These are phyloP conservation scores for Diploscapter pachys DNA, from an alignment of 1,140 invertebrate species.

Conservation along the genomic window DNA sequence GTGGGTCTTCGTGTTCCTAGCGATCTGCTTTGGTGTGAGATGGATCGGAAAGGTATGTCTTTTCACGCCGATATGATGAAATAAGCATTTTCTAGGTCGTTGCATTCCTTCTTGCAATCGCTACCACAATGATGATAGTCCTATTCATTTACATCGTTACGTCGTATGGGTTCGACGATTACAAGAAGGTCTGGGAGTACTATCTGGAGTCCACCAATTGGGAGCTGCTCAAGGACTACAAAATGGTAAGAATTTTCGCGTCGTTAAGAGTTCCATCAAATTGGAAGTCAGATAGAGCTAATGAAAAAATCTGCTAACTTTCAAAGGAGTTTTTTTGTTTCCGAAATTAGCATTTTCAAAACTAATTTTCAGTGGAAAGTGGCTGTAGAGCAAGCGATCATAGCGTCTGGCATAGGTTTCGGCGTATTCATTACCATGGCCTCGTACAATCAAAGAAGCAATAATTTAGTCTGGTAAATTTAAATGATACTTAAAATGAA, in stretches of 20 bases:
- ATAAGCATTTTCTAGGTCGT: no score
- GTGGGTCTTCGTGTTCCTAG: constrained; percentile 50
- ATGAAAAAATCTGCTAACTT: no score
- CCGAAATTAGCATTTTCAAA: no score
- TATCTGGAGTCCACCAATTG: constrained; percentile 50
- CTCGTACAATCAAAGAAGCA: constrained; percentile 55
- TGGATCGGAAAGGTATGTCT: constrained; percentile 53
- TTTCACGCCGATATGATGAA: no score
- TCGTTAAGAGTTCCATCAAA: no score
- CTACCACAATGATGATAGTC: neutral
- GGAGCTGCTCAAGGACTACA: constrained; percentile 50
- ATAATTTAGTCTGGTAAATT: constrained; percentile 53
- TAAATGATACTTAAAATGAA: neutral
- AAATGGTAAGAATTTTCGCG: neutral
- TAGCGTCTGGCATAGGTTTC: constrained; percentile 58
- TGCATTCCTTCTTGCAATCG: constrained; percentile 6
- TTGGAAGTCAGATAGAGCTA: no score
- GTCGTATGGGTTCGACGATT: constrained; percentile 14
- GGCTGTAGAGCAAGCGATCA: constrained; percentile 55
- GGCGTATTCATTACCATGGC: constrained; percentile 58
- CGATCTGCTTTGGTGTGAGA: constrained; percentile 56
- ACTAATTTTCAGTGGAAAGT: constrained; percentile 45
- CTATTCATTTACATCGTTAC: constrained; percentile 13
- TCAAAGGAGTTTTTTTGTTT: constrained; percentile 13
- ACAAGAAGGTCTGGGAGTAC: constrained; percentile 28